A percentile compares a stretch with the other conserved stretches of the same genome.
Evolutionary conservation across 2,113 vertebrate species (phyloP).

Genomic region (Pandion haliaetus): DNA sequence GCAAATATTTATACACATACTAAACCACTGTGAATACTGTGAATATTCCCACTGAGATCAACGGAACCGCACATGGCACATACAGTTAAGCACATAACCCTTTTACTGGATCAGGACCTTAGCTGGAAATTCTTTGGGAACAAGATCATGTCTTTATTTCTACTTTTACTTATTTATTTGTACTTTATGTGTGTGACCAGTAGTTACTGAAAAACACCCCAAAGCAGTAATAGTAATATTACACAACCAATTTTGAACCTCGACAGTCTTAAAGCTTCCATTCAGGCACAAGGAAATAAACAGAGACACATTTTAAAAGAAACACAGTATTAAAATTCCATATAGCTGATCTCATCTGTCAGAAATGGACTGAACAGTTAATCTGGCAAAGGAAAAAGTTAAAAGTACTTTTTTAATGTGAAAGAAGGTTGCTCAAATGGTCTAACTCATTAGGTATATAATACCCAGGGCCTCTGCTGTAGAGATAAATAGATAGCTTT

Average conservation of each 20-base stretch:
- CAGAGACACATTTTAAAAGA: background rate
- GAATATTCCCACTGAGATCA: background rate
- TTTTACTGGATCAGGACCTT: background rate
- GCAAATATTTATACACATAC: background rate
- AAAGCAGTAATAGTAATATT: background rate
- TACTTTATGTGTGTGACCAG: background rate
- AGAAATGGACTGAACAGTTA: conserved; percentile 2
- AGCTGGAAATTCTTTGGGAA: background rate
- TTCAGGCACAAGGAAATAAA: background rate
- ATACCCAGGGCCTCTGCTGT: conserved; percentile 37
- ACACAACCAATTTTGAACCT: background rate
- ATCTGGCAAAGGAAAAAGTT: conserved; percentile 14
- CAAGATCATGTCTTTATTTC: background rate
- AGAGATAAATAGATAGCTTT: conserved; percentile 62
- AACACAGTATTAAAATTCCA: background rate
- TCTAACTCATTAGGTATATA: conserved; percentile 44
- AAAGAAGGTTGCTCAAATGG: conserved; percentile 38
- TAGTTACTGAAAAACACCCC: background rate
- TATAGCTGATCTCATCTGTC: conserved; percentile 18
- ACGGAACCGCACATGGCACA: background rate
- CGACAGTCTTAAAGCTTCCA: background rate
- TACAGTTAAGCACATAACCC: background rate
- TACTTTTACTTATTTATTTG: background rate
- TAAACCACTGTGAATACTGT: background rate
- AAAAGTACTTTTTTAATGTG: conserved; percentile 13